phyloP scores from a whole-genome alignment of 2,113 vertebrate species.

The Oenanthe oenanthe region DNA sequence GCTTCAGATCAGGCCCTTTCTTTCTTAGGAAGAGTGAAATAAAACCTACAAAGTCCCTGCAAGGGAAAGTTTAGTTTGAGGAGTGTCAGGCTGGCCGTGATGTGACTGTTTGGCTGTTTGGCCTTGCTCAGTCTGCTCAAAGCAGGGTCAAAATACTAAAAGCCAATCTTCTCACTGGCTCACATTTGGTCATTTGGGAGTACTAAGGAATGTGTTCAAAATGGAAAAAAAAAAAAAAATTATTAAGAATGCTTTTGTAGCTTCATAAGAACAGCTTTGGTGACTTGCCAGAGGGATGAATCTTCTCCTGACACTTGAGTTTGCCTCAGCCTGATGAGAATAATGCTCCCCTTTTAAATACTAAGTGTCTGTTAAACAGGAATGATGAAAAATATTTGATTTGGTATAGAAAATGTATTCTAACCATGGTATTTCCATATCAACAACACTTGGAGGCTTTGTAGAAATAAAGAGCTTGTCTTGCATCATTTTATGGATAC shows the following conservation, averaged over 20 bases:
- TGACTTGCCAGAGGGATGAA: background rate
- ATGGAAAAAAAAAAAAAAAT: background rate
- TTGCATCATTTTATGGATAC: background rate
- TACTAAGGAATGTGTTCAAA: background rate
- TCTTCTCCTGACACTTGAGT: background rate
- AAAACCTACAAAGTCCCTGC: background rate
- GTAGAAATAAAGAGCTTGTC: background rate
- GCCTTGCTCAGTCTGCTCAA: background rate
- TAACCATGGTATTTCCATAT: background rate
- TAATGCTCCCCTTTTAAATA: background rate
- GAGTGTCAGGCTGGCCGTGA: fast-evolving
- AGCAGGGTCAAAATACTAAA: background rate
- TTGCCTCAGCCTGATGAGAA: background rate
- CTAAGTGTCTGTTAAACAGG: background rate
- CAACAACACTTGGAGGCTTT: background rate
- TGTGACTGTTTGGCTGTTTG: background rate
- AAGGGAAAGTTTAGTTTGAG: background rate
- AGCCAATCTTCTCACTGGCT: background rate
- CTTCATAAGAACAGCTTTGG: background rate
- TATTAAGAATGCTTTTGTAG: background rate
- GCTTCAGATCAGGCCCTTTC: background rate
- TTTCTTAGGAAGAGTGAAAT: background rate
- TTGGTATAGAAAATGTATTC: background rate
- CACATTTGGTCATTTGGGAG: background rate
- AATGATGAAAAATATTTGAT: background rate